Evolutionary conservation across 2,113 vertebrate species (phyloP).

Genomic region (Ailurus styani): DNA sequence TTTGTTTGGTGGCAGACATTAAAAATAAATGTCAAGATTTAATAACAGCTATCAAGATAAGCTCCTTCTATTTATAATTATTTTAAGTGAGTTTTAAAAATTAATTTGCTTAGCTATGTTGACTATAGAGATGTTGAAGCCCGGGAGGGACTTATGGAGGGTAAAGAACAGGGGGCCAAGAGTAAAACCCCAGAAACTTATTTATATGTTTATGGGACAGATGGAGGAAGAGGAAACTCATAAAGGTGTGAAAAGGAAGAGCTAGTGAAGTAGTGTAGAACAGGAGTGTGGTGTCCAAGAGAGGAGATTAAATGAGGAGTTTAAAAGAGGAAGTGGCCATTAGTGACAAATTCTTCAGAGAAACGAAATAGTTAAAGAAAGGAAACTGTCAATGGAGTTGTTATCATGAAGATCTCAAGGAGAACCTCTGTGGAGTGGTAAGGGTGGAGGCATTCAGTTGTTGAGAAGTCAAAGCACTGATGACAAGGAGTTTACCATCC

Average conservation of each 20-base stretch:
- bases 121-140: neutral
- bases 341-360: neutral
- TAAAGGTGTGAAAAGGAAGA: neutral
- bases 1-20: neutral
- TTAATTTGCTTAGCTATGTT: neutral
- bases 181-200: neutral
- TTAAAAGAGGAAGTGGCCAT: neutral
- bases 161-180: neutral
- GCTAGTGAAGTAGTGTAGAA: neutral
- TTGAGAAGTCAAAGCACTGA: neutral
- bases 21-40: neutral
- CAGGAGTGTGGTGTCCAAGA: neutral
- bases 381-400: neutral
- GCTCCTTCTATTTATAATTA: neutral
- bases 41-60: neutral
- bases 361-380: neutral
- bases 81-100: neutral
- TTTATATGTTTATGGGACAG: neutral
- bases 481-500: neutral
- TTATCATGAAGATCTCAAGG: neutral
- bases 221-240: neutral
- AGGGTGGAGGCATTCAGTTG: neutral
- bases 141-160: neutral
- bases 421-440: neutral
- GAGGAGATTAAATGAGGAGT: neutral